Conservation (phyloP, 2,888 invertebrate genomes). For the Stratiomys singularior region DNA sequence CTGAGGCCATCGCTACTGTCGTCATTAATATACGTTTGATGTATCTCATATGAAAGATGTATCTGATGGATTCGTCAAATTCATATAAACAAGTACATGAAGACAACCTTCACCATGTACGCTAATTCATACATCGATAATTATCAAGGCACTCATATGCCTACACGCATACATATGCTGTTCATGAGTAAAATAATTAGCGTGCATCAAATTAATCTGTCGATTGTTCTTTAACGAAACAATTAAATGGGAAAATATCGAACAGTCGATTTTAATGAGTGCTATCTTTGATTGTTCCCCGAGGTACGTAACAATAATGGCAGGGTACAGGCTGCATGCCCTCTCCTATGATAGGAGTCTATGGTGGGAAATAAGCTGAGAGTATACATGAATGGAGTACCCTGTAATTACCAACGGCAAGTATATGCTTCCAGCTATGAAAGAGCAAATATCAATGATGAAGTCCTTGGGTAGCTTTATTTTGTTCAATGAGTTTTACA, state of each 20-base stretch:
- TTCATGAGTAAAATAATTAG: slow-evolving; percentile 34
- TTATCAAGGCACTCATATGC: neutral
- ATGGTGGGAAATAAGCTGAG: too few species aligned
- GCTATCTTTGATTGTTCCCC: slow-evolving; percentile 33
- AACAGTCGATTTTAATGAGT: slow-evolving; percentile 25
- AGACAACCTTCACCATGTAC: too few species aligned
- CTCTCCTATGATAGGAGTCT: too few species aligned
- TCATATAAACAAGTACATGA: too few species aligned
- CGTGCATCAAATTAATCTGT: slow-evolving; percentile 37
- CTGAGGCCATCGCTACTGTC: too few species aligned
- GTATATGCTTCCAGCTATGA: neutral
- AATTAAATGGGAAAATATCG: slow-evolving; percentile 30
- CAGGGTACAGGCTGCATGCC: too few species aligned
- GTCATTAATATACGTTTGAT: too few species aligned
- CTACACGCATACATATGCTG: neutral
- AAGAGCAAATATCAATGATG: neutral
- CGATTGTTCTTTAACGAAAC: slow-evolving; percentile 45
- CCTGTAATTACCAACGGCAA: too few species aligned
- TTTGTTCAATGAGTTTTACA: neutral
- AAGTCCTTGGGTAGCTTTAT: neutral
- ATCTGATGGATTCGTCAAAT: too few species aligned
- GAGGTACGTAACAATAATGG: neutral
- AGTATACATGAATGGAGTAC: too few species aligned
- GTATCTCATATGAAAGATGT: too few species aligned
- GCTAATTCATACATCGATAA: too few species aligned